Evolutionary conservation across 2,888 invertebrate species (phyloP), one percentile per base, ranked within the genome.

Genomic region (Nomada fucata): DNA sequence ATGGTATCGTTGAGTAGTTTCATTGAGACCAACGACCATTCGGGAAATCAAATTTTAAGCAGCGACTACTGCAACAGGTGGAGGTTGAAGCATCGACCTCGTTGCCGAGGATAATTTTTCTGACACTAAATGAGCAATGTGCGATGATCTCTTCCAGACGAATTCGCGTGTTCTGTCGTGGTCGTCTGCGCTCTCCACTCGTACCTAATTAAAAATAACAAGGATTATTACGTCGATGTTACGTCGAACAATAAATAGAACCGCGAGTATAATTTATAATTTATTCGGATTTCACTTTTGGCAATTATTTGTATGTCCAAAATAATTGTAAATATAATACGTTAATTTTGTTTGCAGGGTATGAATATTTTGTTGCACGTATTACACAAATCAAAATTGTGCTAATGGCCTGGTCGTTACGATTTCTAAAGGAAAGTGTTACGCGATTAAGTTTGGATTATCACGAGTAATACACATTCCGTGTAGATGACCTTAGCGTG

Each of bases 81-180:
- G 94, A 63, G 95, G 95, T 89, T 94, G 94, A 42, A 96, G 93
- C 95, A 96, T 95, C n/a, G 95, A 95, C 88, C 94, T 94, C 0
- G 95, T 94, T 5, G 95, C 96, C 7, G 95, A 94, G 5, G 96
- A 96, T 55, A 98, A 94, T 94, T 97, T 97, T 92, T 97, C 96
- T 0, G 97, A 97, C 4, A 98, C 97, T 57, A 98, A 95, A 89
- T 97, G 96, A 20, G 97, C 97, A 88, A 98, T 97, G 92, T 97
- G 96, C 0, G 97, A 96, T 88, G 97, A 97, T 85, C 97, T 95
- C 89, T 96, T 96, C 97, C 97, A 97, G 63, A 97, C 96, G 89
- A 97, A 96, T 92, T 97, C 97, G 75, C 97, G 95, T 13, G 97
- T 97, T 91, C 97, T 96, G 93, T 97, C 97, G 92, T 97, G 97